These are phyloP conservation scores for Anoplophora glabripennis DNA, from an alignment of 1,140 invertebrate genomes.

Conservation along the genomic window DNA sequence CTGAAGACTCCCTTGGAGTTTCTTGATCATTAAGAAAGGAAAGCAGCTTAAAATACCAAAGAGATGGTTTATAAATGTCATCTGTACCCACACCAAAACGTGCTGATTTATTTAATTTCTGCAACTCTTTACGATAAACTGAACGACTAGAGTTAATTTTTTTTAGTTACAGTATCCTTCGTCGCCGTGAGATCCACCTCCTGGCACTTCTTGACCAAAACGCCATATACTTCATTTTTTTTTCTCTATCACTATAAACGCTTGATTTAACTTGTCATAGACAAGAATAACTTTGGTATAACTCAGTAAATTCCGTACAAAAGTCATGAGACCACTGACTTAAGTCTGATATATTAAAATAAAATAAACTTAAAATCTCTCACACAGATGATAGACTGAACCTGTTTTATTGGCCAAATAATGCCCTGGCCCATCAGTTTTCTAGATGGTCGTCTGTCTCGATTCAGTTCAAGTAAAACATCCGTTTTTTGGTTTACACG, in stretches of 20 bases:
- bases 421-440: too few species aligned
- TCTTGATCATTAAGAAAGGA: too few species aligned
- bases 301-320: constrained; percentile 8
- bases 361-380: background rate
- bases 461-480: too few species aligned
- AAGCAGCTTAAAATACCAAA: too few species aligned
- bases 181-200: constrained; percentile 25
- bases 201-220: constrained; percentile 34
- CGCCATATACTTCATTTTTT: constrained; percentile 36
- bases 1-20: too few species aligned
- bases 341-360: constrained; percentile 2
- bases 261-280: constrained; percentile 42
- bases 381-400: too few species aligned
- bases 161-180: constrained; percentile 29
- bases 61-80: too few species aligned
- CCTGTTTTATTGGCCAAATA: too few species aligned
- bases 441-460: too few species aligned
- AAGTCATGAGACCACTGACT: constrained; percentile 11
- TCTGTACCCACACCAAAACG: constrained; percentile 29
- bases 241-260: constrained; percentile 39
- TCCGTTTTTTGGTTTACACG: too few species aligned
- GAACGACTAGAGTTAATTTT: constrained; percentile 41
- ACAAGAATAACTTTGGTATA: constrained; percentile 31
- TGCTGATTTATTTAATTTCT: constrained; percentile 39
- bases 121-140: constrained; percentile 19